Evolutionary conservation across 1,140 invertebrate species (phyloP), one percentile per base, ranked within the genome.

Genomic region (Lordiphosa stackelbergi): DNA sequence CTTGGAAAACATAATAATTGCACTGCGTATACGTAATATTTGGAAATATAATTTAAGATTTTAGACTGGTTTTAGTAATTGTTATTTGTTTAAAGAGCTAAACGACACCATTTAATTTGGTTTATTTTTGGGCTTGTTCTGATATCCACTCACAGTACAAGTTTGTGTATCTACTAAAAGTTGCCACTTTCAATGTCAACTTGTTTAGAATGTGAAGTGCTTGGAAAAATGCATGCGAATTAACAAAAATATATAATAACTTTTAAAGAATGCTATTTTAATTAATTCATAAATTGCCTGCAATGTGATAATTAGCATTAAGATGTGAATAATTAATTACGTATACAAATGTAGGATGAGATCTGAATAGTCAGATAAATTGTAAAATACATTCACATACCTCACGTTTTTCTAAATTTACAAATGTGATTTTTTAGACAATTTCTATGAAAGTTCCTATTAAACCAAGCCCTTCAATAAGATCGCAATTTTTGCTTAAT

Each of bases 131-230:
- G 37, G 40, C 13, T 46, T 54, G 69, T 60, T 46, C 43, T 46
- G 43, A 35, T 65, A 66, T 51, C 55, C 13, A 31, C 28, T 31
- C 28, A 31, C 28, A 31, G 6, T 62, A 43, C 13, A 69, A 61
- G 45, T 45, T 57, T 46, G 53, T 69, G 46, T 58, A 66, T 68
- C 51, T 46, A 35, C 45, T 9, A 48, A 58, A 69, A 62, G 56
- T 69, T 38, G 51, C 46, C 28, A 35, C 36, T 22, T 69, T 45
- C 66, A 69, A 69, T 69, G 65, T 41, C 66, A 69, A 69, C 66
- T 46, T 55, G 66, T 69, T 69, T 69, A 34, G 38, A 41, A 53
- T 46, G 41, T 41, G 37, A 66, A 53, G 54, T 59, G 64, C 66
- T 47, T 66, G 47, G 34, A 42, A 55, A 66, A 66, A 65, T 45